Conservation (phyloP, 1,140 invertebrate genomes). For the Branchinecta lindahli region DNA sequence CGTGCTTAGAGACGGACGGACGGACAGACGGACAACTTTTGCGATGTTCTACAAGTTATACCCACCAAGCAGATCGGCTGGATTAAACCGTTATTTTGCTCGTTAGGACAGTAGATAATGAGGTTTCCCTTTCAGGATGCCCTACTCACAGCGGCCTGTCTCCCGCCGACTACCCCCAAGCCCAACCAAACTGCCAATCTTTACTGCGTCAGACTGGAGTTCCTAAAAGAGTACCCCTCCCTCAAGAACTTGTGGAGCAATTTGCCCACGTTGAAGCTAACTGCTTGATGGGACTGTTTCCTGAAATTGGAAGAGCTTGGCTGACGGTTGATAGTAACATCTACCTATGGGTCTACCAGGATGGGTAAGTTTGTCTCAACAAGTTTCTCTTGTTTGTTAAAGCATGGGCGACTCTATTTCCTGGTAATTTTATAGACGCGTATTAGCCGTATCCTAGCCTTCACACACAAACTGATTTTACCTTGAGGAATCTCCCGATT, state of each 20-base stretch:
- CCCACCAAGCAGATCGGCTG: neutral
- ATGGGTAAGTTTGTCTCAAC: slow-evolving; percentile 40
- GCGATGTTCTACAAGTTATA: too few relatives aligned
- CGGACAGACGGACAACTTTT: too few relatives aligned
- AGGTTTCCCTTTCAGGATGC: slow-evolving; percentile 32
- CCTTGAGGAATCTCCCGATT: too few relatives aligned
- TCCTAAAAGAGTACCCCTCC: slow-evolving; percentile 35
- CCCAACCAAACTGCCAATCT: slow-evolving; percentile 28
- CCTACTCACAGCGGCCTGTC: slow-evolving; percentile 38
- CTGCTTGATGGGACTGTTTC: slow-evolving; percentile 89
- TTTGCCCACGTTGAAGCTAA: slow-evolving; percentile 68
- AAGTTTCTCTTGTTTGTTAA: too few relatives aligned
- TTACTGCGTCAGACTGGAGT: slow-evolving; percentile 30
- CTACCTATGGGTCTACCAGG: slow-evolving; percentile 89
- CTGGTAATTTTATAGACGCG: slow-evolving; percentile 12
- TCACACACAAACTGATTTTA: too few relatives aligned
- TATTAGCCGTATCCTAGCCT: slow-evolving; percentile 12
- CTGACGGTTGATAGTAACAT: slow-evolving; percentile 94
- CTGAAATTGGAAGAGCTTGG: slow-evolving; percentile 90
- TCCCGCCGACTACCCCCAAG: slow-evolving; percentile 37
- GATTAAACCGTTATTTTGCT: neutral
- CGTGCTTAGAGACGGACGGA: too few relatives aligned
- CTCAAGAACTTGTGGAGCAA: slow-evolving; percentile 37
- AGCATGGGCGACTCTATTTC: slow-evolving; percentile 11
- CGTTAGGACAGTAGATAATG: neutral